Conservation (phyloP, 2,888 invertebrate genomes). For the Luffia ferchaultella region DNA sequence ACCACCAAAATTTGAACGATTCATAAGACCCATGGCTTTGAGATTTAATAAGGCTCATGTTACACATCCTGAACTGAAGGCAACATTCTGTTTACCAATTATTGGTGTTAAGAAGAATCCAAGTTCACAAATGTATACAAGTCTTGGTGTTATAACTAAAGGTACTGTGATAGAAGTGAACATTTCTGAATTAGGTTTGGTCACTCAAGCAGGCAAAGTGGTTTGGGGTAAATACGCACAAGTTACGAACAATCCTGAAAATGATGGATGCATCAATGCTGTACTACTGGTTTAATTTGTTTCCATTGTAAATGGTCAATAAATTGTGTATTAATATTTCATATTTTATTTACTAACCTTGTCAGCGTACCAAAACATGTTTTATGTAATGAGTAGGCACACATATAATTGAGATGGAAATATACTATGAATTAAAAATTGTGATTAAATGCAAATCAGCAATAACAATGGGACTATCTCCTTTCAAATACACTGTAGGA, state of each 20-base stretch:
- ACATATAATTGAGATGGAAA: too few species aligned
- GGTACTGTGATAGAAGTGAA: slow-evolving; percentile 98
- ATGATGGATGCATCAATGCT: slow-evolving; percentile 99
- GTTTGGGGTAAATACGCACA: slow-evolving; percentile 99
- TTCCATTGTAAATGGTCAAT: neutral
- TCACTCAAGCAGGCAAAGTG: slow-evolving; percentile 98
- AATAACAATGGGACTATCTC: too few species aligned
- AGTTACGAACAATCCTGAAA: slow-evolving; percentile 99
- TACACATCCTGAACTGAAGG: slow-evolving; percentile 98
- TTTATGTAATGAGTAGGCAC: too few species aligned
- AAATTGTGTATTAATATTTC: slow-evolving; percentile 6
- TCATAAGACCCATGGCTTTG: slow-evolving; percentile 97
- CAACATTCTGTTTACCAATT: slow-evolving; percentile 96
- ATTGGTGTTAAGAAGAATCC: slow-evolving; percentile 99
- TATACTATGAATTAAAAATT: too few species aligned
- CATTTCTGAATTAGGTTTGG: slow-evolving; percentile 97
- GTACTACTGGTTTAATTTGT: slow-evolving; percentile 86
- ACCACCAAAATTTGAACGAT: slow-evolving; percentile 98
- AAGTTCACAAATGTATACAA: slow-evolving; percentile 96
- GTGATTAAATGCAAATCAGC: too few species aligned
- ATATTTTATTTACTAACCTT: slow-evolving; percentile 9
- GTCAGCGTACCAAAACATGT: neutral
- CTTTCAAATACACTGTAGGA: too few species aligned
- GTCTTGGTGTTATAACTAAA: slow-evolving; percentile 97
- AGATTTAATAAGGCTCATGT: slow-evolving; percentile 98